phyloP scores from a whole-genome alignment of 2,797 vertebrate genomes.

The Thripadectes ignobilis region DNA sequence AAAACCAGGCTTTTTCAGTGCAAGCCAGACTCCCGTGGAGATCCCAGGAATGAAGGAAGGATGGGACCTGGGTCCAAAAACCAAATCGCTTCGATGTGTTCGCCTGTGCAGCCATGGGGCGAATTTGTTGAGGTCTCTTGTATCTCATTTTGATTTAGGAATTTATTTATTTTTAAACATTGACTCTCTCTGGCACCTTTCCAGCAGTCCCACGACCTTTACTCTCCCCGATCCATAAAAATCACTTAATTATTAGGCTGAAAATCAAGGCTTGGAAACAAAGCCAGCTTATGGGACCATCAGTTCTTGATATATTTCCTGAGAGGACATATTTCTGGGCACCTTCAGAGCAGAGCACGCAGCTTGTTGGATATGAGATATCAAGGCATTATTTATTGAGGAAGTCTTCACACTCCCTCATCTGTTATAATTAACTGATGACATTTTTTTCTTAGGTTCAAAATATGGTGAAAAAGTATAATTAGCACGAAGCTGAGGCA shows the following conservation, averaged over 20 bases:
- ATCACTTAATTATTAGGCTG: slow-evolving; percentile 59
- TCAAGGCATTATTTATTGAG: slow-evolving; percentile 66
- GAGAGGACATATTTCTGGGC: slow-evolving; percentile 56
- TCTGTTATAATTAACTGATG: slow-evolving; percentile 68
- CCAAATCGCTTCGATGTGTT: neutral
- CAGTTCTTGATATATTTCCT: slow-evolving; percentile 64
- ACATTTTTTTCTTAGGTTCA: slow-evolving; percentile 66
- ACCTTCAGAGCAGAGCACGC: slow-evolving; percentile 41
- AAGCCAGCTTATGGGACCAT: slow-evolving; percentile 48
- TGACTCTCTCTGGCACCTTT: slow-evolving; percentile 12
- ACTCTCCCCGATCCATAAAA: slow-evolving; percentile 53
- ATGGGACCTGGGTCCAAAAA: neutral
- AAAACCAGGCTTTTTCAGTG: neutral
- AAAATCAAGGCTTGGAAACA: slow-evolving; percentile 68
- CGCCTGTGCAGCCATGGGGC: neutral
- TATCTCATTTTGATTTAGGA: slow-evolving; percentile 32
- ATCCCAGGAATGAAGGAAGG: neutral
- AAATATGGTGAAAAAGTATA: slow-evolving; percentile 69
- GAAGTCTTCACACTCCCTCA: slow-evolving; percentile 67
- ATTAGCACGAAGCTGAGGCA: slow-evolving; percentile 63
- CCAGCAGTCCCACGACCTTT: slow-evolving; percentile 43
- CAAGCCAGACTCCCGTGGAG: neutral
- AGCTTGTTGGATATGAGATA: slow-evolving; percentile 62
- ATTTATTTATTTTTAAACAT: slow-evolving; percentile 52
- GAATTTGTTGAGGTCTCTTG: neutral